Evolutionary conservation across 1,140 invertebrate genomes (phyloP).

Genomic region (Heterodera schachtii): DNA sequence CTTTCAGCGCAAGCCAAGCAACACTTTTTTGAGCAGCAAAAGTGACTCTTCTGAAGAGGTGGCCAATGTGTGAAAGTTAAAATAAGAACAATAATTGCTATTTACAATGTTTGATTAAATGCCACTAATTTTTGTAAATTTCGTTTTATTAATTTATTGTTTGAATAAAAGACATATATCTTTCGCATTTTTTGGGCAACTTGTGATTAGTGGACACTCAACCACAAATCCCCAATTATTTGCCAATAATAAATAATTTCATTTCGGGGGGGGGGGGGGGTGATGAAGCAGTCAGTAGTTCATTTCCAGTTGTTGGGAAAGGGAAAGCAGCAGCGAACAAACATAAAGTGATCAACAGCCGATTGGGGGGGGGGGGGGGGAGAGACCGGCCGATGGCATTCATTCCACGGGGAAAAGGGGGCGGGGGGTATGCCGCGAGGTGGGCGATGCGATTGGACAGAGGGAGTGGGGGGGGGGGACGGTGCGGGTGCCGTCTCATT

Average conservation of each 20-base stretch:
- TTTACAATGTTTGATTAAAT: too few relatives aligned
- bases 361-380: too few relatives aligned
- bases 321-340: not conserved
- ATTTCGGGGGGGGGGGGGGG: too few relatives aligned
- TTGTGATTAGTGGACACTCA: not conserved
- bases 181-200: not conserved
- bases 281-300: not conserved
- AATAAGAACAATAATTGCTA: too few relatives aligned
- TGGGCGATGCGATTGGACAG: not conserved
- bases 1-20: conserved; percentile 28
- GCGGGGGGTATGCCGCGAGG: too few relatives aligned
- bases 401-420: too few relatives aligned
- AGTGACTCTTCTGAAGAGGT: conserved; percentile 42
- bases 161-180: too few relatives aligned
- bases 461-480: not conserved
- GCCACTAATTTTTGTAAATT: not conserved
- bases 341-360: too few relatives aligned
- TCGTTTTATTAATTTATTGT: too few relatives aligned
- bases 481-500: too few relatives aligned
- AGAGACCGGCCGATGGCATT: not conserved
- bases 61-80: conserved; percentile 43
- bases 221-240: not conserved
- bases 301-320: not conserved
- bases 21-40: not conserved
- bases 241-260: not conserved